phyloP scores from a whole-genome alignment of 1,140 invertebrate species.

The Melanaphis sacchari region DNA sequence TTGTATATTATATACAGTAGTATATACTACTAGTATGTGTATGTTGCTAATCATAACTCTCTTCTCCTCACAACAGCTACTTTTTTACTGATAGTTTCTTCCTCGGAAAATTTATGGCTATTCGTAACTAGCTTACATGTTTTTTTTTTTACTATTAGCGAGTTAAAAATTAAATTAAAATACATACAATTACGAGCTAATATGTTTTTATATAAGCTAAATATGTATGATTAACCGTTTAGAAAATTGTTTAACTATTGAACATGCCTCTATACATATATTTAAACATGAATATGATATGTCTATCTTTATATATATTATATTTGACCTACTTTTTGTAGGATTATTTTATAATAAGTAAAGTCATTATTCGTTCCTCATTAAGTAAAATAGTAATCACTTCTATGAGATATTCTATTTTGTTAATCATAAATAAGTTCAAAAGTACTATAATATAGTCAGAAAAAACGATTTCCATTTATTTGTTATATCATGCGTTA shows the following conservation, averaged over 20 bases:
- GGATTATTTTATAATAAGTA: neutral
- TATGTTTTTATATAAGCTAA: neutral
- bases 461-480: neutral
- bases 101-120: neutral
- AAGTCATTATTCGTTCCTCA: no score
- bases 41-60: neutral
- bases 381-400: no score
- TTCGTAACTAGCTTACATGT: neutral
- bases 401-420: no score
- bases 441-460: neutral
- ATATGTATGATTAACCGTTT: neutral
- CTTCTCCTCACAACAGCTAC: no score
- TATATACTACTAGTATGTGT: neutral
- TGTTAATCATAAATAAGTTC: neutral
- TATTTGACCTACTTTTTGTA: neutral
- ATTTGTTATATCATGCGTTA: no score
- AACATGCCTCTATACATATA: neutral
- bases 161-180: neutral
- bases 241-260: neutral
- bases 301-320: neutral
- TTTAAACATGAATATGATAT: no score
- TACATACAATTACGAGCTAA: neutral
- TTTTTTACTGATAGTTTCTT: neutral
- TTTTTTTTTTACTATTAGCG: neutral
- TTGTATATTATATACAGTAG: neutral